A percentile compares a stretch with the other conserved stretches of the same genome.
Evolutionary conservation across 2,797 vertebrate species (phyloP).

Genomic region (Lagorchestes hirsutus): DNA sequence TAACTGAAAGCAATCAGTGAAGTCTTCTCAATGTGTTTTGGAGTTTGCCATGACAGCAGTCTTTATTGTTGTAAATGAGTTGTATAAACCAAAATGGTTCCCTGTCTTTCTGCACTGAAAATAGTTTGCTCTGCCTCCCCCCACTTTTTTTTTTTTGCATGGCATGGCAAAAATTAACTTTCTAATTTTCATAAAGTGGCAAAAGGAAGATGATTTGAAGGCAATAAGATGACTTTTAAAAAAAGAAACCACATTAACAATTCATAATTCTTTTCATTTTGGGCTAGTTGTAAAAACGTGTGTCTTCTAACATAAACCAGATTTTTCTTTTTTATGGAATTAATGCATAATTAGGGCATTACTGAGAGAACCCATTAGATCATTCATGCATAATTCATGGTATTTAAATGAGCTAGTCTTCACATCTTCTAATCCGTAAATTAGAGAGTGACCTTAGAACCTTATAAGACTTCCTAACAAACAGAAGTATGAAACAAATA

Average conservation of each 20-base stretch:
- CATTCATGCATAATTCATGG: conserved; percentile 66
- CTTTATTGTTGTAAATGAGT: conserved; percentile 58
- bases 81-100: conserved; percentile 38
- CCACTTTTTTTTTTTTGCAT: background rate
- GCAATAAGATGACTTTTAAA: conserved; percentile 6
- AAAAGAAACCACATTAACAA: background rate
- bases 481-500: conserved; percentile 24
- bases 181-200: background rate
- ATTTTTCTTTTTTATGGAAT: conserved; percentile 65
- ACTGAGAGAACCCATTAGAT: conserved; percentile 58
- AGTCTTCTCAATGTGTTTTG: conserved; percentile 49
- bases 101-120: conserved; percentile 33
- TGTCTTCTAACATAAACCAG: conserved; percentile 50
- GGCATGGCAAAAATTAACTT: conserved; percentile 40
- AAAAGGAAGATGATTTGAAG: conserved; percentile 23
- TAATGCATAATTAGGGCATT: conserved; percentile 62
- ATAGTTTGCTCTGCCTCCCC: background rate
- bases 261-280: conserved; percentile 48
- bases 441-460: conserved; percentile 69
- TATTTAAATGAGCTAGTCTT: conserved; percentile 76
- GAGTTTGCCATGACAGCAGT: background rate
- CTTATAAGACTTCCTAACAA: conserved; percentile 50
- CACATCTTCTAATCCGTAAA: conserved; percentile 65
- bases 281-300: conserved; percentile 28
- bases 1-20: conserved; percentile 58